Conservation (phyloP, 2,113 vertebrate species). For the Megalops atlanticus region DNA sequence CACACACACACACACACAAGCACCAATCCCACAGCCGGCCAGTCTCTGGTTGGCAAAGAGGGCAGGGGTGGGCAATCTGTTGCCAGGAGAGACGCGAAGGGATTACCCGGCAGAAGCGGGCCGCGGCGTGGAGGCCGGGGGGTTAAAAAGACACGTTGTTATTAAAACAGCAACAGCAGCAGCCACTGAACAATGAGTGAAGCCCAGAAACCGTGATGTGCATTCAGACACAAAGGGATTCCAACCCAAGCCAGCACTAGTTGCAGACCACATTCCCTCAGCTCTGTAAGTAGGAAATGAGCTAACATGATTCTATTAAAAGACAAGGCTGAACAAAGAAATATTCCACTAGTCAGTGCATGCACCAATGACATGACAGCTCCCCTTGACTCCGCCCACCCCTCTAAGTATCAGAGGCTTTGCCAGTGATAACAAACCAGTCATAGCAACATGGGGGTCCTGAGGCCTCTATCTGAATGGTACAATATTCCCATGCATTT, state of each 20-base stretch:
- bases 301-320: constrained; percentile 23
- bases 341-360: background rate
- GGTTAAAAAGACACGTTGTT: constrained; percentile 30
- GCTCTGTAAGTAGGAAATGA: background rate
- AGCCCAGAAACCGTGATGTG: background rate
- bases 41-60: constrained; percentile 52
- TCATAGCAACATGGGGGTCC: no score
- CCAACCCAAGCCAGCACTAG: background rate
- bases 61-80: constrained; percentile 48
- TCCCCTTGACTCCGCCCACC: background rate
- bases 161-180: constrained; percentile 43
- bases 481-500: no score
- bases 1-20: background rate
- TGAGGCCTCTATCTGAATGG: no score
- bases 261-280: background rate
- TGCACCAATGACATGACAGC: background rate
- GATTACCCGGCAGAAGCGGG: constrained; percentile 50
- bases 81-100: constrained; percentile 55
- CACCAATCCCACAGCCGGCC: constrained; percentile 31
- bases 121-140: constrained; percentile 14
- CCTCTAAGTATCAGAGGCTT: background rate
- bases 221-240: constrained; percentile 4
- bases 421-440: background rate
- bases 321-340: constrained; percentile 17
- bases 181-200: background rate